A percentile compares a stretch with the other conserved stretches of the same genome.
Evolutionary conservation across 2,797 vertebrate genomes (phyloP).

Genomic region (Morus bassanus): DNA sequence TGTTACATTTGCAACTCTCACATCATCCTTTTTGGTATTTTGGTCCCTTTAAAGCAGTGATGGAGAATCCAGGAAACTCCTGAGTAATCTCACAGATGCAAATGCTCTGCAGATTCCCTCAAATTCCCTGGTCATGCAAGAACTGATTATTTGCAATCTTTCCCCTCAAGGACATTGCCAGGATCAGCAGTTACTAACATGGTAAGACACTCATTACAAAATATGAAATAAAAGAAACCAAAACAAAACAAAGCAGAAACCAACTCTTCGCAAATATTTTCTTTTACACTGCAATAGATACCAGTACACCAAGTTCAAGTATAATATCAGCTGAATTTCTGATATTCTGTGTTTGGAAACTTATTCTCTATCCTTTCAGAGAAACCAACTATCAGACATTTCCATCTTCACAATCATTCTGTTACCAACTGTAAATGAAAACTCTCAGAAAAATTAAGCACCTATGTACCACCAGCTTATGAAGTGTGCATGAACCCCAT

Average conservation of each 20-base stretch:
- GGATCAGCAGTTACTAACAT: neutral
- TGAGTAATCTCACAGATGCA: neutral
- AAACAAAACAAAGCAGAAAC: neutral
- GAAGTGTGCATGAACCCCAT: neutral
- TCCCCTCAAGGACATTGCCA: slow-evolving; percentile 24
- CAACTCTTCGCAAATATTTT: neutral
- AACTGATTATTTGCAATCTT: neutral
- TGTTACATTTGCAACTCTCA: neutral
- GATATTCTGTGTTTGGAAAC: neutral
- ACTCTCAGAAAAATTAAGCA: neutral
- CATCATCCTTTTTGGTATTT: neutral
- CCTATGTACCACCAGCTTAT: neutral
- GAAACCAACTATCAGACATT: neutral
- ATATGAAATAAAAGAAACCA: neutral
- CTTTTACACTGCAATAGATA: neutral
- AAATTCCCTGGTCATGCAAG: neutral
- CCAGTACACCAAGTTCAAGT: neutral
- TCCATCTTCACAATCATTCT: neutral
- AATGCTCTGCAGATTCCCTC: neutral
- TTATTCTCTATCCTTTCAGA: neutral
- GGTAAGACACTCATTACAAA: neutral
- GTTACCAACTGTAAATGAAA: neutral
- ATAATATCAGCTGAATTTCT: neutral
- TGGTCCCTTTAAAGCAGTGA: slow-evolving; percentile 4
- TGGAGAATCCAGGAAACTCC: neutral